Evolutionary conservation across 1,140 invertebrate species (phyloP).

Genomic region (Venturia canescens): DNA sequence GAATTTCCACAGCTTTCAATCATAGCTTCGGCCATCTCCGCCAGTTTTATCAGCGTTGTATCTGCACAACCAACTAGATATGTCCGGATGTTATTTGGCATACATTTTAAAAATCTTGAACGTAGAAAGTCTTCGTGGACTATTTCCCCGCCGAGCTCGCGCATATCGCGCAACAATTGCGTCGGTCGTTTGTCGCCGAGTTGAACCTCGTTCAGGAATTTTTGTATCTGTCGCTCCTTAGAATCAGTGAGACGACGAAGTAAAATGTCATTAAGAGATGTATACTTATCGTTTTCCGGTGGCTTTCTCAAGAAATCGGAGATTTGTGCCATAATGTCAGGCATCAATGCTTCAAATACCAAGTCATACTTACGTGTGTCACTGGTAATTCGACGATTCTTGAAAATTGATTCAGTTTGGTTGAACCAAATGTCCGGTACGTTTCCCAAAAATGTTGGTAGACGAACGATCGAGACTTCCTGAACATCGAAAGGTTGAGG

Average conservation of each 20-base stretch:
- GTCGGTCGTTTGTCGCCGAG: constrained; percentile 55
- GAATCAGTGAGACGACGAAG: constrained; percentile 51
- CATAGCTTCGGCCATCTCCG: too few species aligned
- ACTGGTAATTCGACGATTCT: too few species aligned
- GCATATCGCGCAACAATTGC: constrained; percentile 56
- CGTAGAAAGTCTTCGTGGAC: constrained; percentile 51
- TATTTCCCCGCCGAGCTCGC: constrained; percentile 46
- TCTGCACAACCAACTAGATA: constrained; percentile 11
- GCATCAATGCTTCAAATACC: too few species aligned
- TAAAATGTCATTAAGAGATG: constrained; percentile 32
- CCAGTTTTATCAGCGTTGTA: too few species aligned
- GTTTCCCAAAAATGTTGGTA: too few species aligned
- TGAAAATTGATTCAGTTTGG: too few species aligned
- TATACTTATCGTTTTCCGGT: constrained; percentile 46
- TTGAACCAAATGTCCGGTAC: too few species aligned
- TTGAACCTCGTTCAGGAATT: constrained; percentile 57
- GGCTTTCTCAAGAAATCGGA: constrained; percentile 43
- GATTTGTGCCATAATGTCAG: constrained; percentile 31
- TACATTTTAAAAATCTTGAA: constrained; percentile 50
- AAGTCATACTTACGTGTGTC: too few species aligned
- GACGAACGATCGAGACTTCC: too few species aligned
- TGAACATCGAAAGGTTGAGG: too few species aligned
- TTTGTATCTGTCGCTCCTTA: constrained; percentile 53
- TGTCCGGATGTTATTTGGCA: constrained; percentile 46
- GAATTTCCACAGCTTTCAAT: too few species aligned